These are phyloP conservation scores for Nesoenas mayeri DNA, from an alignment of 2,113 vertebrate species.

Conservation along the genomic window DNA sequence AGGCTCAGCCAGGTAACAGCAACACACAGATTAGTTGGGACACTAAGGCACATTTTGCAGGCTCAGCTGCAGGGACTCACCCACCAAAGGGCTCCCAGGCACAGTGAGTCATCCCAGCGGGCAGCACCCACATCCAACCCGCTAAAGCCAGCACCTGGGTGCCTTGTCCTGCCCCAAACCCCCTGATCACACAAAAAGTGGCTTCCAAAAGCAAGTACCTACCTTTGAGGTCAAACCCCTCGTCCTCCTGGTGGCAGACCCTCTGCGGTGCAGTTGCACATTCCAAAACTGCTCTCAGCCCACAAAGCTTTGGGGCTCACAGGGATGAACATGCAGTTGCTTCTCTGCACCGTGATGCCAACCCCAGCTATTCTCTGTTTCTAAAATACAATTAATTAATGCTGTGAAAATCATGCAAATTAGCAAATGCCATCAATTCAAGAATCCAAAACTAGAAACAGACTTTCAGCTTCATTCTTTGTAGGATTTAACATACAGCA, in stretches of 20 bases:
- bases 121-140: neutral
- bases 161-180: neutral
- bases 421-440: neutral
- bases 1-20: neutral
- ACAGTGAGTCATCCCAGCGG: accelerated
- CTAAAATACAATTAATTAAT: neutral
- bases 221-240: neutral
- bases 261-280: accelerated
- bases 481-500: neutral
- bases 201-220: neutral
- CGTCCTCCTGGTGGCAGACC: neutral
- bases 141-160: neutral
- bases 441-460: neutral
- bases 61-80: neutral
- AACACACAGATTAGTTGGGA: accelerated
- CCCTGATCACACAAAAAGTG: accelerated
- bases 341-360: neutral
- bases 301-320: neutral
- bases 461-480: neutral
- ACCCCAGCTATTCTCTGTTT: neutral
- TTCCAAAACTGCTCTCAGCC: neutral
- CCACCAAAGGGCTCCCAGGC: neutral
- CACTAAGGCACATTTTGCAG: neutral
- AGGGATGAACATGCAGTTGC: accelerated
- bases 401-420: neutral